phyloP scores from a whole-genome alignment of 1,140 invertebrate genomes.

The Chlorops oryzae region DNA sequence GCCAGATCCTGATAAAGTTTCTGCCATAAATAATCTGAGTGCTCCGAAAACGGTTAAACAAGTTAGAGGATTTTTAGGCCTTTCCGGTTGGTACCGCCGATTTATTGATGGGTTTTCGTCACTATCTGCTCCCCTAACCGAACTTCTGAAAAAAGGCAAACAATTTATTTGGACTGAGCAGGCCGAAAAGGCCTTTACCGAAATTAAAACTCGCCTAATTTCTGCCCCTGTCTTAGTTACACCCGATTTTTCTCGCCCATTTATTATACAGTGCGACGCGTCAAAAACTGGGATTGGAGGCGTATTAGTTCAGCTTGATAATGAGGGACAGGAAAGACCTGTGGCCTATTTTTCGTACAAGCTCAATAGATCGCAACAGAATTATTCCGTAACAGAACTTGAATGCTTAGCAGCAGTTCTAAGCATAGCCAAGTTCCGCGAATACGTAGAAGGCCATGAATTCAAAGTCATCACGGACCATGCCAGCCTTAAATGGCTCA shows the following conservation, averaged over 20 bases:
- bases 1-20: slow-evolving; percentile 9
- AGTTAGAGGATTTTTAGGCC: slow-evolving; percentile 8
- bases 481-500: slow-evolving; percentile 22
- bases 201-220: background rate
- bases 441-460: slow-evolving; percentile 43
- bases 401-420: slow-evolving; percentile 9
- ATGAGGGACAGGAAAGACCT: slow-evolving; percentile 4
- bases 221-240: slow-evolving; percentile 1
- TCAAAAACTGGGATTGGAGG: slow-evolving; percentile 3
- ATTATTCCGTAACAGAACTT: slow-evolving; percentile 11
- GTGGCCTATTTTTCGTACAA: slow-evolving; percentile 11
- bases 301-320: slow-evolving; percentile 3
- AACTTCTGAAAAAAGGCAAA: slow-evolving; percentile 32
- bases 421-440: slow-evolving; percentile 24
- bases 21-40: slow-evolving; percentile 5
- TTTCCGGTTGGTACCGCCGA: slow-evolving; percentile 9
- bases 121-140: slow-evolving; percentile 33
- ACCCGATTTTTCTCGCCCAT: slow-evolving; percentile 20
- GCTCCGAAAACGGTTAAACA: slow-evolving; percentile 2
- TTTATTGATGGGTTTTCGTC: background rate
- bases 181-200: background rate
- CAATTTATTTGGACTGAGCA: slow-evolving; percentile 29
- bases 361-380: slow-evolving; percentile 9
- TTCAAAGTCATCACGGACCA: slow-evolving; percentile 43
- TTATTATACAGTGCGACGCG: slow-evolving; percentile 15